phyloP scores from a whole-genome alignment of 2,888 invertebrate species.

The Troilus luridus region DNA sequence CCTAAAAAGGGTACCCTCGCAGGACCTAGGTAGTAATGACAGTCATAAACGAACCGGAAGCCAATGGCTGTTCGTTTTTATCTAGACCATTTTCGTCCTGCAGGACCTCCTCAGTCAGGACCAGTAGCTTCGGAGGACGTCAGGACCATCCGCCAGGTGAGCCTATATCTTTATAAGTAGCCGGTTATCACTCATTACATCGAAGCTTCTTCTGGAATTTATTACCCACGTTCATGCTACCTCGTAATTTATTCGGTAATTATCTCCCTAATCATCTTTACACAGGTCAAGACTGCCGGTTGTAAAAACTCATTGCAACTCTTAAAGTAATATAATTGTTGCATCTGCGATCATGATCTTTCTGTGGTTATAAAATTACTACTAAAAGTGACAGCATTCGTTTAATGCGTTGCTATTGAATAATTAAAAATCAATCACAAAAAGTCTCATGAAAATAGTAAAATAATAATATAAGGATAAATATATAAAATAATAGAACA shows the following conservation, averaged over 20 bases:
- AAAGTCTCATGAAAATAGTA: neutral
- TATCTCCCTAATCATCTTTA: neutral
- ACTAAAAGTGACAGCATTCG: neutral
- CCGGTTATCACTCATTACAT: slow-evolving; percentile 16
- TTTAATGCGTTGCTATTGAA: neutral
- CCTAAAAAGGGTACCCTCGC: slow-evolving; percentile 1
- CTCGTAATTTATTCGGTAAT: neutral
- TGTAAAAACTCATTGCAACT: slow-evolving; percentile 3
- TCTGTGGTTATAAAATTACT: neutral
- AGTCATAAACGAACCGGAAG: slow-evolving; percentile 31
- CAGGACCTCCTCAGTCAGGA: slow-evolving; percentile 22
- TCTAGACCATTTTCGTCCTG: slow-evolving; percentile 16
- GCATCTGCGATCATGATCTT: neutral
- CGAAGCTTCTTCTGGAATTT: neutral
- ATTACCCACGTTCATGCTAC: neutral
- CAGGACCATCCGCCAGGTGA: neutral
- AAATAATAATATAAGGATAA: no score
- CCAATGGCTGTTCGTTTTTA: slow-evolving; percentile 2
- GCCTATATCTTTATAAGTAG: slow-evolving; percentile 29
- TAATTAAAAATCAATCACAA: neutral
- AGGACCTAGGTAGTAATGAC: slow-evolving; percentile 40
- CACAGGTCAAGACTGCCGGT: neutral
- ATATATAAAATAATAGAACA: no score
- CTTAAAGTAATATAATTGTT: neutral
- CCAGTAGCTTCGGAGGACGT: neutral